These are phyloP conservation scores for Sinocyclocheilus maitianheensis DNA, from an alignment of 2,113 vertebrate genomes.

Conservation along the genomic window DNA sequence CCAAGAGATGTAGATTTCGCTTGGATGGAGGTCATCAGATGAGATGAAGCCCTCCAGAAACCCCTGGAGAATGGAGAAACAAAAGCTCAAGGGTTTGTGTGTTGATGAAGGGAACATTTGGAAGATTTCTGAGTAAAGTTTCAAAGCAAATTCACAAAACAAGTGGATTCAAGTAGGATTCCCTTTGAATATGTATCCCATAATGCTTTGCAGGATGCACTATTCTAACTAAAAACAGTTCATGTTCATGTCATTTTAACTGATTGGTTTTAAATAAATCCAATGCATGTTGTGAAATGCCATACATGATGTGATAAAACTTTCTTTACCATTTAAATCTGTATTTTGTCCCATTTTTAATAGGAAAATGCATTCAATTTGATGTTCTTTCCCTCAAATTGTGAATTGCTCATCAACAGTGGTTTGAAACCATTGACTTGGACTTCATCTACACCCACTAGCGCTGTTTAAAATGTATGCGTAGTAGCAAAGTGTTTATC, in stretches of 20 bases:
- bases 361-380: not conserved
- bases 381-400: not conserved
- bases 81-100: not conserved
- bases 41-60: not conserved
- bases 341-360: not conserved
- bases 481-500: conserved; percentile 43
- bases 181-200: not conserved
- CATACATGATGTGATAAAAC: not conserved
- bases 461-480: conserved; percentile 20
- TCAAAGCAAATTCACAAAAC: not conserved
- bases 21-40: conserved; percentile 1
- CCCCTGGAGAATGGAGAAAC: not conserved
- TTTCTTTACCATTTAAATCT: not conserved
- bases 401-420: not conserved
- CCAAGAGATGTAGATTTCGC: not conserved
- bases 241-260: not conserved
- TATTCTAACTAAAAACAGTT: not conserved
- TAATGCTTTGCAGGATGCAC: not conserved
- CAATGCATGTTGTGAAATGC: too few relatives aligned
- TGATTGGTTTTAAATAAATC: not conserved
- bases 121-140: not conserved
- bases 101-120: not conserved
- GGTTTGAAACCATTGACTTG: not conserved
- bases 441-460: not conserved
- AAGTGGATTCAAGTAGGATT: not conserved